Base-by-base conservation (phyloP, 37 sponge, comb jelly and placozoan species). In the Chondrilla cf. caribensis region DNA sequence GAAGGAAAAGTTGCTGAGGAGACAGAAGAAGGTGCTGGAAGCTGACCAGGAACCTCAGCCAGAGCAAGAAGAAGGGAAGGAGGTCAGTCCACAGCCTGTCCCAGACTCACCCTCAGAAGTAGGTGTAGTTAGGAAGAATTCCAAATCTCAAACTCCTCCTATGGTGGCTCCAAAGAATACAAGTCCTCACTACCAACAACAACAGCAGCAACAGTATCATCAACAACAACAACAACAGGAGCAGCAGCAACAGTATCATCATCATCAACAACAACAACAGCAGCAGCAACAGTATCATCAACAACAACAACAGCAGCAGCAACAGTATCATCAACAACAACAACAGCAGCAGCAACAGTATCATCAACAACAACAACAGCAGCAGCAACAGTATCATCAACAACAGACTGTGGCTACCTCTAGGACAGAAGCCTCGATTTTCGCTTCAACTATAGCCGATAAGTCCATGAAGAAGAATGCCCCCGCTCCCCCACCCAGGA, bases 21-120 rank as follows among this genome's bases (percentile, higher is more conserved):
- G 93, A 18, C 93, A 92, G 75, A 68, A 92, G 47, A 79, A 82
- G 67, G 88, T 88, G 29, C 58, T 72, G 24, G 70, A 84, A 44
- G 78, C 84, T 0, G 83, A 82, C 15, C 58, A 67, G 39, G 79
- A 67, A 7, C 62, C 58, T 28, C 64, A 68, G 58, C n/a, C 40
- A 51, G 24, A 24, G 33, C 31, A 81, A 6, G 17, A 2, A 15
- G 36, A 6, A 0, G 42, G 24, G 33, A 29, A 79, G 72, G 75
- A 79, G 18, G 71, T 41, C 4, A 67, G 33, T 67, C 35, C 68
- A 67, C 31, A 67, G 68, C 31, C 68, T 31, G 35, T 28, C 4
- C 32, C 68, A 17, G 76, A 37, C 38, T n/a, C 64, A 19, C 18
- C 7, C 6, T 6, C 64, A 28, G 64, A 6, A 19, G 64, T 62